Evolutionary conservation across 2,797 vertebrate genomes (phyloP), one percentile per base, ranked within the genome.

Genomic region (Threskiornis aethiopicus): DNA sequence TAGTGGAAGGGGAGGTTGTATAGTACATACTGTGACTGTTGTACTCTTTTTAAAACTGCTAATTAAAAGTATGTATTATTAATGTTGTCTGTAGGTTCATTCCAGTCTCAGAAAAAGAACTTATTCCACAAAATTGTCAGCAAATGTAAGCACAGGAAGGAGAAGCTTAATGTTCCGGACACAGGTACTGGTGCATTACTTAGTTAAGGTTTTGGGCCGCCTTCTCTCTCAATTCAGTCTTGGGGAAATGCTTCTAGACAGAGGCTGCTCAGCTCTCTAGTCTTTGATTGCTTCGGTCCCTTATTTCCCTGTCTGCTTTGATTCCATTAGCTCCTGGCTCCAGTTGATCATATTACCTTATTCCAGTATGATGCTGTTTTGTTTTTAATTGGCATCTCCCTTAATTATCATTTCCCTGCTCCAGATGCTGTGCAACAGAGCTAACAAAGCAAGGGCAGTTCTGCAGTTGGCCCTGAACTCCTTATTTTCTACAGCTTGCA

Each of bases 111-210:
- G 99, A 98, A 99, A 99, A 99, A 99, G 98, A 99, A 99, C 98
- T 98, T 99, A 98, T 99, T 99, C 99, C 98, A 99, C 98, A 99
- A 99, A 99, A 99, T 99, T 99, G 98, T 99, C 98, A 99, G 98
- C 98, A 99, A 99, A 99, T 99, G 98, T 98, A 99, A 99, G 98
- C 98, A 99, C 97, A 99, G 98, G 99, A 99, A 99, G 98, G 98
- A 99, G 98, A 99, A 99, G 98, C 98, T 98, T 98, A 98, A 98
- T 99, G 98, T 98, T 98, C 98, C 97, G 96, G 99, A 99, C 95
- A 98, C 99, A 99, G 99, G 99, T 99, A 98, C 96, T 96, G 96
- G 91, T 96, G 85, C 94, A 79, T 96, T 96, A 89, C 75, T 96
- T 96, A 94, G 96, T 89, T 91, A 96, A 98, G 96, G 71, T 91